Evolutionary conservation across 2,113 vertebrate genomes (phyloP), one percentile per base, ranked within the genome.

Genomic region (Ursus arctos): DNA sequence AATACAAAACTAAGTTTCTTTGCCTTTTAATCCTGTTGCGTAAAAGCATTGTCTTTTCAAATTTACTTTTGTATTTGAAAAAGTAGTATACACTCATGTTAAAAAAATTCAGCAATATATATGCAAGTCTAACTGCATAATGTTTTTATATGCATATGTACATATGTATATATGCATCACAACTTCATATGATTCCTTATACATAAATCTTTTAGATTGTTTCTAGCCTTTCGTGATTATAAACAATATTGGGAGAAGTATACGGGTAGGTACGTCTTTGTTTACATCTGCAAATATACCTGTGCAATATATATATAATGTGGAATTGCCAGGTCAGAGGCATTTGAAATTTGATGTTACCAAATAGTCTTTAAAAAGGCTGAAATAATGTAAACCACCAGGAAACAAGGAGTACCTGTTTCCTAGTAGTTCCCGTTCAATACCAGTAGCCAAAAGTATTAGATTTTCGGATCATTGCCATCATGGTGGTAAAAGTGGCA

Each of bases 271-370:
- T 77, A 13, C 19, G 61, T 82, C 11, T 89, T 31, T 93, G 61
- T 61, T 47, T 93, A 88, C 33, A 26, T 40, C 2, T 49, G 19
- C 77, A 26, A 84, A 47, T 96, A 49, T 33, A 36, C 24, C 28
- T 71, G 6, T 88, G n/a, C 77, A 63, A 82, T 74, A 91, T n/a
- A 82, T 40, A 71, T 74, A 6, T 22, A 51, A 65, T 79, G 53
- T 65, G 8, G 28, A 92, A 96, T 92, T 94, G 33, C 13, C 88
- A 6, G 51, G 11, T 77, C 43, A 91, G 74, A 83, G 8, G 33
- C 16, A 65, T 96, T 88, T 88, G 88, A 88, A 88, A 88, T 83
- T 69, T 94, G 53, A n/a, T 88, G 57, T 79, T 93, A 33, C 84
- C 76, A 77, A 9, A 83, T 47, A 69, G 7, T 43, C 13, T 94